Conservation (phyloP, 1,140 invertebrate genomes). For the Hesperophylax magnus region DNA sequence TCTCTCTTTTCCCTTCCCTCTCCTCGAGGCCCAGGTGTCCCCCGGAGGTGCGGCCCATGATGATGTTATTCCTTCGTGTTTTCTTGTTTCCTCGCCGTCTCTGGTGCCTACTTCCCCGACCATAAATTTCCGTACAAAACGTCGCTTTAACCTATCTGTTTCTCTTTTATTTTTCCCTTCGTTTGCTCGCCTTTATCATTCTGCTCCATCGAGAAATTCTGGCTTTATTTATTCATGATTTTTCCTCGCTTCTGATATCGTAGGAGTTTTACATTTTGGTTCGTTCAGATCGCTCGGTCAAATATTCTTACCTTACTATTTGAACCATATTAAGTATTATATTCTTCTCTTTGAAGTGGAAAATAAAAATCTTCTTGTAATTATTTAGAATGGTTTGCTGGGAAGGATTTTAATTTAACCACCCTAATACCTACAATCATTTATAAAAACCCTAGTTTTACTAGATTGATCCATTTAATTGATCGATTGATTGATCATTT, state of each 20-base stretch:
- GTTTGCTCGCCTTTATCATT: slow-evolving; percentile 44
- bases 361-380: too few relatives aligned
- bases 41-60: slow-evolving; percentile 51
- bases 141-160: slow-evolving; percentile 54
- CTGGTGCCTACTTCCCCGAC: slow-evolving; percentile 40
- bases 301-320: too few relatives aligned
- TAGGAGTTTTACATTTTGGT: slow-evolving; percentile 27
- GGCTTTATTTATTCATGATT: slow-evolving; percentile 46
- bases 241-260: slow-evolving; percentile 34
- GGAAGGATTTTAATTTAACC: too few relatives aligned
- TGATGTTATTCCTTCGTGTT: slow-evolving; percentile 56
- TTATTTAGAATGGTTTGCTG: too few relatives aligned
- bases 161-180: slow-evolving; percentile 41
- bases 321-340: too few relatives aligned
- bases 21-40: slow-evolving; percentile 8
- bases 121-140: slow-evolving; percentile 55
- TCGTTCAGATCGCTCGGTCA: slow-evolving; percentile 14
- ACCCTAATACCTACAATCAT: too few relatives aligned
- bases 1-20: background rate
- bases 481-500: background rate
- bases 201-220: slow-evolving; percentile 36
- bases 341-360: too few relatives aligned
- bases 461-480: too few relatives aligned
- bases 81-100: slow-evolving; percentile 39
- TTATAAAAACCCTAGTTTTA: too few relatives aligned